Evolutionary conservation across 2,797 vertebrate genomes (phyloP).

Genomic region (Coccyzus lansbergi): DNA sequence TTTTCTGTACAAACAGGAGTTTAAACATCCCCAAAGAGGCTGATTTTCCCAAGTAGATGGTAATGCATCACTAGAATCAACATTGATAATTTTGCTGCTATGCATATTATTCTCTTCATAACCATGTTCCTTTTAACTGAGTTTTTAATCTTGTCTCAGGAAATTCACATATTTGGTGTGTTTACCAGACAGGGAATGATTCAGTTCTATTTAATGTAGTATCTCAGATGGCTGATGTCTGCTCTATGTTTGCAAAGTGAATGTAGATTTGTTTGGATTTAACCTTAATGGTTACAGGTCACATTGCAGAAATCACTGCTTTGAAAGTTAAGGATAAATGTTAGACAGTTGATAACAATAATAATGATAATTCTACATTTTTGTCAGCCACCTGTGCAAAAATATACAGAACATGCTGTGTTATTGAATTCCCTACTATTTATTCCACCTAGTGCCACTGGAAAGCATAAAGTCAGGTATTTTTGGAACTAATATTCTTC

Average conservation of each 20-base stretch:
- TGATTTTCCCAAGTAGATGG: not conserved
- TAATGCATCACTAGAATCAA: not conserved
- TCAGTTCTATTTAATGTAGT: not conserved
- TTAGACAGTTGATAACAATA: slow-evolving; percentile 10
- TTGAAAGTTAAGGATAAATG: slow-evolving; percentile 17
- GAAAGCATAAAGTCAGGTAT: not conserved
- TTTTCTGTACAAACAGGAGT: not conserved
- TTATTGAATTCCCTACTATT: not conserved
- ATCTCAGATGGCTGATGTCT: not conserved
- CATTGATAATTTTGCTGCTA: not conserved
- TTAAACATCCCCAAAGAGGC: not conserved
- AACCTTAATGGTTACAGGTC: not conserved
- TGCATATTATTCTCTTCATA: not conserved
- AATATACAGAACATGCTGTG: not conserved
- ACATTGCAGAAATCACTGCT: not conserved
- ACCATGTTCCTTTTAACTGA: not conserved
- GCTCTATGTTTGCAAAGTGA: not conserved
- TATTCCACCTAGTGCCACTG: not conserved
- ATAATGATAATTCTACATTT: slow-evolving; percentile 9
- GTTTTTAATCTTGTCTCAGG: not conserved
- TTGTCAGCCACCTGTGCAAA: slow-evolving; percentile 21
- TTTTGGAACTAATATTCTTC: slow-evolving; percentile 4
- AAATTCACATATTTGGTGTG: not conserved
- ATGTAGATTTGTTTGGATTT: slow-evolving; percentile 15
- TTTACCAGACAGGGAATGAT: not conserved